Evolutionary conservation across 2,888 invertebrate species (phyloP).

Genomic region (Nebria brevicollis): DNA sequence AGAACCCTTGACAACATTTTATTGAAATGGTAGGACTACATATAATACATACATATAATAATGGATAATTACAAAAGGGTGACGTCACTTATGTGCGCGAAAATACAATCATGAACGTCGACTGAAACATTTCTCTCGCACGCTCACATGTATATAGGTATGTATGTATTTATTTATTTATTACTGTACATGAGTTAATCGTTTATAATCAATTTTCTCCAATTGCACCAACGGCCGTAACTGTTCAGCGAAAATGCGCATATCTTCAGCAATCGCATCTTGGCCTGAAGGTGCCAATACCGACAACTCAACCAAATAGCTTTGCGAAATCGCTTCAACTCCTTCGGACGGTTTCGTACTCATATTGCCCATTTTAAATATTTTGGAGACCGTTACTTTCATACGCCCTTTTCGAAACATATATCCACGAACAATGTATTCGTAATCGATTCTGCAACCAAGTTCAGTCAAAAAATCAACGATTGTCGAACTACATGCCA

Average conservation of each 20-base stretch:
- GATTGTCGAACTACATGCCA: conserved; percentile 89
- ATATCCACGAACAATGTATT: conserved; percentile 91
- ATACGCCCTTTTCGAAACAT: conserved; percentile 97
- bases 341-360: conserved; percentile 76
- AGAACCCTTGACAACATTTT: no score
- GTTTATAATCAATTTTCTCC: conserved; percentile 92
- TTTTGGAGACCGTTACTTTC: conserved; percentile 96
- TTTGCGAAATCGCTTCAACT: conserved; percentile 87
- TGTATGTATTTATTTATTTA: no score
- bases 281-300: conserved; percentile 90
- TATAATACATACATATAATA: no score
- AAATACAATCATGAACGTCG: not conserved
- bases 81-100: not conserved
- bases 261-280: conserved; percentile 95
- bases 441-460: conserved; percentile 91
- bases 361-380: conserved; percentile 85
- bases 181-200: conserved; percentile 64
- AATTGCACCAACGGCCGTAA: conserved; percentile 89
- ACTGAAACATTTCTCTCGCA: no score
- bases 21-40: no score
- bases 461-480: conserved; percentile 92
- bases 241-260: conserved; percentile 94
- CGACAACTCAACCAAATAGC: conserved; percentile 93
- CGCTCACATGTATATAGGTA: no score
- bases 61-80: no score